phyloP scores from a whole-genome alignment of 2,888 invertebrate species.

The Brenthis hecate region DNA sequence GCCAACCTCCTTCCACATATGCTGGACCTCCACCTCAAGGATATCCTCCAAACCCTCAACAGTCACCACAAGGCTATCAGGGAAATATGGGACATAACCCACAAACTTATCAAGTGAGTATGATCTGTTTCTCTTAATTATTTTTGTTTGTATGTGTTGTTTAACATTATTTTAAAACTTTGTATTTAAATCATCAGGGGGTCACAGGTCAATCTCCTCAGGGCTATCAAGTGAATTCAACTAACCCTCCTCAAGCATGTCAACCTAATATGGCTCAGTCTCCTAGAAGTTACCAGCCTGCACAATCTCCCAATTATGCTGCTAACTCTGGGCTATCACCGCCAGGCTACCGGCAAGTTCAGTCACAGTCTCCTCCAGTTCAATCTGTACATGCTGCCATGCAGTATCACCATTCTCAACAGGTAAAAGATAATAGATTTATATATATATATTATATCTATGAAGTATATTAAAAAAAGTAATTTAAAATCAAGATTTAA shows the following conservation, averaged over 20 bases:
- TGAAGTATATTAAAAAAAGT: too few species aligned
- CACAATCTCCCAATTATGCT: constrained; percentile 78
- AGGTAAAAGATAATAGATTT: constrained; percentile 51
- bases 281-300: constrained; percentile 77
- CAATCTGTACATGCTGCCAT: constrained; percentile 72
- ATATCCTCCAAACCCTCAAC: constrained; percentile 72
- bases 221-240: constrained; percentile 81
- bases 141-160: neutral
- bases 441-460: neutral
- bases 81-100: constrained; percentile 73
- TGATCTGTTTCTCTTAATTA: neutral
- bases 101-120: constrained; percentile 79
- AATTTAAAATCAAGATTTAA: too few species aligned
- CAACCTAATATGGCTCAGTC: constrained; percentile 69
- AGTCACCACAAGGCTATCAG: constrained; percentile 70
- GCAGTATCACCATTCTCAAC: constrained; percentile 77
- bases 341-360: constrained; percentile 77
- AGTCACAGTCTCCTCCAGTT: constrained; percentile 76
- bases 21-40: constrained; percentile 65
- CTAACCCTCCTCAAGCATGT: constrained; percentile 77
- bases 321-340: constrained; percentile 80
- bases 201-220: constrained; percentile 76
- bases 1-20: constrained; percentile 61
- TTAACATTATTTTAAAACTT: neutral
- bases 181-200: constrained; percentile 49